Conservation (phyloP, 2,113 vertebrate genomes). For the Sylvilagus bachmani region DNA sequence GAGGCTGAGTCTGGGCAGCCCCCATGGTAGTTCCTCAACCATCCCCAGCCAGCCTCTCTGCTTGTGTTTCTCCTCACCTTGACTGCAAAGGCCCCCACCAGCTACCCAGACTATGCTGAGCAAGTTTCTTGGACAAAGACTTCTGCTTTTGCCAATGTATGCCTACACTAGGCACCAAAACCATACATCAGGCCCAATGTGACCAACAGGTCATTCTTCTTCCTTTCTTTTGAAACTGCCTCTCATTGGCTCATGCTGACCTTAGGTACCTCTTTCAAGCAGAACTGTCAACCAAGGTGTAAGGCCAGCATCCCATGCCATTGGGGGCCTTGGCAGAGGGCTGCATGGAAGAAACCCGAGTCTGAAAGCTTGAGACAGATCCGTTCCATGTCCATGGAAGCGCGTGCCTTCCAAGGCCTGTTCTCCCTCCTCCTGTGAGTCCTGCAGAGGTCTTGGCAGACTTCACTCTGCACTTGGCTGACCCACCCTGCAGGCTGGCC, state of each 20-base stretch:
- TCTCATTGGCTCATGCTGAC: background rate
- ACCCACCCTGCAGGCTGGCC: background rate
- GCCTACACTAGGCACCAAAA: background rate
- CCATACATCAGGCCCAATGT: background rate
- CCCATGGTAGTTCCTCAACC: background rate
- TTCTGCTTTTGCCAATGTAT: background rate
- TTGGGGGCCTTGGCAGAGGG: background rate
- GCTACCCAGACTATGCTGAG: background rate
- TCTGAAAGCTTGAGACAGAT: background rate
- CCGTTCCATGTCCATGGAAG: background rate
- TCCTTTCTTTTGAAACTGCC: background rate
- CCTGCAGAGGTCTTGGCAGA: background rate
- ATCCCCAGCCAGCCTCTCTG: fast-evolving
- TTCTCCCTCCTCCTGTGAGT: background rate
- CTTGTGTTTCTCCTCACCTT: background rate
- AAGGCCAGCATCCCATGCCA: background rate
- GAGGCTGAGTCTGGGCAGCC: fast-evolving
- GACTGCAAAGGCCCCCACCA: background rate
- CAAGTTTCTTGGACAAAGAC: background rate
- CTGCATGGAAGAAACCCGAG: background rate
- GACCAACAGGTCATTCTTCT: background rate
- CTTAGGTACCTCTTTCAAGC: background rate
- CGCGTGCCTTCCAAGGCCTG: fast-evolving
- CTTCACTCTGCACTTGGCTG: background rate
- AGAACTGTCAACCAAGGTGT: background rate